Base-by-base conservation (phyloP, 2,113 vertebrate genomes). In the Suricata suricatta region DNA sequence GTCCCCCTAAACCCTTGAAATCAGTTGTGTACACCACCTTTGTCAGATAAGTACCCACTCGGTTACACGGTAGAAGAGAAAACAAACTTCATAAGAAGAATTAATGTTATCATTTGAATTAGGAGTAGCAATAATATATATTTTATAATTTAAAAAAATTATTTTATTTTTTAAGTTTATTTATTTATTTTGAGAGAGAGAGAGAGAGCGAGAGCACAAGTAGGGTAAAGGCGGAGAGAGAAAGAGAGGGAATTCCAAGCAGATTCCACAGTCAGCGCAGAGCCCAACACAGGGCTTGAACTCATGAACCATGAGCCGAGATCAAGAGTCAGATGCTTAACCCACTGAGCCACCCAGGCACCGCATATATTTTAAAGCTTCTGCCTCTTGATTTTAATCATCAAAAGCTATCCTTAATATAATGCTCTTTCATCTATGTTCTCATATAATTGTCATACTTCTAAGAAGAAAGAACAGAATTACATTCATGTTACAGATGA, bases 381-480 rank as follows among this genome's bases (percentile, higher is more conserved):
- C 50, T 85, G 17, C 82, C 7, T 88, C 5, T 17, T 72, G 17
- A 74, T 96, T 82, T 88, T 64, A 81, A 50, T 79, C 13, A 57
- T 82, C 29, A 88, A 88, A 98, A 97, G 41, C 38, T 54, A 83
- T 23, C 7, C 52, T 92, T 31, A 38, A 29, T 50, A 64, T 60
- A 77, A 47, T 68, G 29, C 5, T 44, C 3, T 82, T 74, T 41
- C 11, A 69, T 91, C 27, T 84, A 5, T 33, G 1, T 90, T 80
- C 72, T 93, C 29, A 63, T 33, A 63, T 81, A 85, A 31, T 57
- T 79, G 60, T 94, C 83, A 96, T 54, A 77, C 12, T n/a, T 88
- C n/a, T 88, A 50, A 86, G 57, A 41, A 23, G 44, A 84, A 93
- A 54, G 33, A 79, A 54, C 60, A 81, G 25, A 16, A 81, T 90